Percentiles rank a stretch among this genome's conserved stretches.
Evolutionary conservation across 2,888 invertebrate species (phyloP).

Genomic region (Macrophya annulata): DNA sequence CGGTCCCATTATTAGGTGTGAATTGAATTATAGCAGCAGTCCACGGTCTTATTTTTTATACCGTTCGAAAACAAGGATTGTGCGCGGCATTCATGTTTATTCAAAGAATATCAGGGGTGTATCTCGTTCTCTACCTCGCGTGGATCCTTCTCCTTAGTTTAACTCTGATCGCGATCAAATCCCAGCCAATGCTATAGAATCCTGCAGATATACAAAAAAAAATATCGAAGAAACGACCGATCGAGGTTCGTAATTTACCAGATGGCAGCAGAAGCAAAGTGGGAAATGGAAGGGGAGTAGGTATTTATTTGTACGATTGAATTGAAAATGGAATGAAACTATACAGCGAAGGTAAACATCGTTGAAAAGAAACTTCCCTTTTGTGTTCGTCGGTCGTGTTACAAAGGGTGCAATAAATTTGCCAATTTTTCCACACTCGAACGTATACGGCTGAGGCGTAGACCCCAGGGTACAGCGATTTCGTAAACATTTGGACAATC

Average conservation of each 20-base stretch:
- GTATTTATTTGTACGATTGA: not conserved
- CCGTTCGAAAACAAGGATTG: slow-evolving; percentile 53
- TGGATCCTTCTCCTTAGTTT: not conserved
- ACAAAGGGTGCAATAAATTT: slow-evolving; percentile 47
- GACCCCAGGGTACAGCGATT: not conserved
- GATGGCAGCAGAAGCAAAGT: not conserved
- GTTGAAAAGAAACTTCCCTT: slow-evolving; percentile 34
- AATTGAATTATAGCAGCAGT: slow-evolving; percentile 74
- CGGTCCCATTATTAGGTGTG: slow-evolving; percentile 75
- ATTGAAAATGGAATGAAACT: slow-evolving; percentile 15
- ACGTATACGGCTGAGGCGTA: not conserved
- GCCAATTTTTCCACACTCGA: slow-evolving; percentile 52
- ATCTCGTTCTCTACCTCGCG: not conserved
- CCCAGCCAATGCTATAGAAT: not conserved
- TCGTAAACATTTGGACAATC: slow-evolving; percentile 51
- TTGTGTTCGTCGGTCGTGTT: not conserved
- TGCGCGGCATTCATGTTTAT: slow-evolving; percentile 56
- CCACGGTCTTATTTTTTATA: slow-evolving; percentile 71
- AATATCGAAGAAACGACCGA: not conserved
- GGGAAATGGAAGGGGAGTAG: not conserved
- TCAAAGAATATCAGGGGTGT: slow-evolving; percentile 38
- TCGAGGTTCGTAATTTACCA: slow-evolving; percentile 4
- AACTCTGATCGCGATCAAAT: not conserved
- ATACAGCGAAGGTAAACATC: slow-evolving; percentile 26
- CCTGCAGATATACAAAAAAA: not conserved